A percentile compares a stretch with the other conserved stretches of the same genome.
Evolutionary conservation across 2,888 invertebrate genomes (phyloP).

Genomic region (Drosophila robusta): DNA sequence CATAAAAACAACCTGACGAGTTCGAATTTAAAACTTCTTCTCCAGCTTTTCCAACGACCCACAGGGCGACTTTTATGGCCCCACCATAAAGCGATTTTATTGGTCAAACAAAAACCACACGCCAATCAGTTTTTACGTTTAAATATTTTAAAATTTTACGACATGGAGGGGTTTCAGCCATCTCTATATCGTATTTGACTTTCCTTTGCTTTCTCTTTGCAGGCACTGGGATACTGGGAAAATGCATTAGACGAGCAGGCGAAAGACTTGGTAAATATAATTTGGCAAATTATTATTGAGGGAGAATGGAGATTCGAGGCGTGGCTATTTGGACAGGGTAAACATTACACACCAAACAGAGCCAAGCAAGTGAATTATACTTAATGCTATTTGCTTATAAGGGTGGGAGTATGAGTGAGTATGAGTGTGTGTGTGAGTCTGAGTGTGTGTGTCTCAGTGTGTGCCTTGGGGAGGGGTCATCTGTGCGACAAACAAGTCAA

Average conservation of each 20-base stretch:
- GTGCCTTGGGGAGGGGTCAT: neutral
- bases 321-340: conserved; percentile 9
- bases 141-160: conserved; percentile 7
- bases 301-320: too few species aligned
- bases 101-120: conserved; percentile 21
- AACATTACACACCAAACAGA: conserved; percentile 28
- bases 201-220: conserved; percentile 34
- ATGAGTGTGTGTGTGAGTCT: neutral
- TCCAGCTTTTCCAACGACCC: neutral
- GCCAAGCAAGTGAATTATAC: conserved; percentile 23
- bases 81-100: conserved; percentile 8
- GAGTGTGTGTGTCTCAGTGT: neutral
- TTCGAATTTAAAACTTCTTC: neutral
- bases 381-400: too few species aligned
- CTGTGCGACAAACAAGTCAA: conserved; percentile 17
- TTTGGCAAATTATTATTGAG: conserved; percentile 24
- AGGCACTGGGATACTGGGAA: conserved; percentile 25
- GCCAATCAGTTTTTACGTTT: conserved; percentile 22
- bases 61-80: too few species aligned
- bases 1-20: neutral
- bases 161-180: neutral
- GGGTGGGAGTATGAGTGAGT: neutral
- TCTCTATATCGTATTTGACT: conserved; percentile 6
- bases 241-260: conserved; percentile 36
- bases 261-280: conserved; percentile 35